Conservation (phyloP, 2,888 invertebrate species). For the Perithous albicinctus region DNA sequence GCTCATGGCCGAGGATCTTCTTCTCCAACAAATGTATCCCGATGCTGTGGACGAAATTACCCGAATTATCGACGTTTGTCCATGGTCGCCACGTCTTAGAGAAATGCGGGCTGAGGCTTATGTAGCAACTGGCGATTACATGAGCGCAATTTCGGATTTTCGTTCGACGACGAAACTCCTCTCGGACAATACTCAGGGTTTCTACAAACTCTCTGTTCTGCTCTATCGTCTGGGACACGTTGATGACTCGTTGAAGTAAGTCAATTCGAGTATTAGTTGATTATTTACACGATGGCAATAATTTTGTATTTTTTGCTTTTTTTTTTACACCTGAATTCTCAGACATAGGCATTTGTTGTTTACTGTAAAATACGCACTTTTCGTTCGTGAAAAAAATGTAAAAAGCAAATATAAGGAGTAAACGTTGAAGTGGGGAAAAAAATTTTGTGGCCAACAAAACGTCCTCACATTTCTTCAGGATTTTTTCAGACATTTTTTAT, state of each 20-base stretch:
- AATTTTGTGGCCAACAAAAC: too few species aligned
- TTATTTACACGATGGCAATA: constrained; percentile 15
- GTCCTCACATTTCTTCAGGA: too few species aligned
- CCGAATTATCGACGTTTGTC: constrained; percentile 91
- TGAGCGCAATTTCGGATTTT: constrained; percentile 96
- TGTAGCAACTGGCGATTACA: constrained; percentile 90
- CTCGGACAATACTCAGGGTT: constrained; percentile 96
- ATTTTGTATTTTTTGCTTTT: neutral
- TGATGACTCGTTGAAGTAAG: constrained; percentile 93
- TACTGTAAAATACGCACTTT: too few species aligned
- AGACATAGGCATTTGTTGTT: too few species aligned
- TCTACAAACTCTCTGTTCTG: constrained; percentile 92
- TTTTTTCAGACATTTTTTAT: too few species aligned
- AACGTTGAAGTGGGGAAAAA: too few species aligned
- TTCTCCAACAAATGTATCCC: constrained; percentile 86
- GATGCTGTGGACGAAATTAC: constrained; percentile 89
- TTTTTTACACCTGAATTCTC: neutral
- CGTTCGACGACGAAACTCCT: constrained; percentile 95
- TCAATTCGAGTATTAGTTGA: constrained; percentile 53
- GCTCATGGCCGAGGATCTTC: constrained; percentile 88
- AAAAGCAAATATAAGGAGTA: too few species aligned
- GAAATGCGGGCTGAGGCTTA: constrained; percentile 95
- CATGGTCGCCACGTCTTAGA: constrained; percentile 94
- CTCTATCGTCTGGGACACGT: constrained; percentile 97
- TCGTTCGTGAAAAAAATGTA: too few species aligned